Evolutionary conservation across 2,888 invertebrate genomes (phyloP), one percentile per base, ranked within the genome.

Genomic region (Leptopterna dolabrata): DNA sequence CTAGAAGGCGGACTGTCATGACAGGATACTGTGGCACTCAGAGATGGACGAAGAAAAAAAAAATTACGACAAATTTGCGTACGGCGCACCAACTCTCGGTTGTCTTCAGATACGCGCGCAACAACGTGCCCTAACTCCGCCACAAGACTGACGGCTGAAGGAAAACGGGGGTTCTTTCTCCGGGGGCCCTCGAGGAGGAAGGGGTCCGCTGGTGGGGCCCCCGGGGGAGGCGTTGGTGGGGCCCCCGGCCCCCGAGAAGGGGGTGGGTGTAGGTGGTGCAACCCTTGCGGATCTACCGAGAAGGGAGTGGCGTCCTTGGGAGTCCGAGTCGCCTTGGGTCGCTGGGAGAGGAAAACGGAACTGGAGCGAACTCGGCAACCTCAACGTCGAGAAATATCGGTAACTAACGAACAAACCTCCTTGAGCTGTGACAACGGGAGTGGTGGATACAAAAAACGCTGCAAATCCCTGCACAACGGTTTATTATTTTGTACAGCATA

Each of bases 71-170:
- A 24, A 19, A 19, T 63, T 24, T 43, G 47, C 81, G 81, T 73
- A 43, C 85, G 85, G 55, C 85, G 85, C 85, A 85, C 85, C 85
- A 85, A 85, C 71, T 45, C 76, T 73, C 85, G 45, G 73, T 47
- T n/a, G 55, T 43, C 47, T 19, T 73, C 51, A 27, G 63, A 19
- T 16, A 43, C 51, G 71, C 85, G 85, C 43, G 73, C 24, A 41
- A 30, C n/a, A 63, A 76, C 85, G 73, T 85, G 71, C 36, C 85
- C 85, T 85, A 85, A 73, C 47, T 85, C 85, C 85, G 73, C 85
- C 85, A 85, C 85, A 85, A 85, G 85, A 85, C 85, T 85, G 85
- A 85, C 73, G 85, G 43, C 71, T n/a, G 24, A 30, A 24, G 14
- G 36, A 19, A n/a, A 51, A 82, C 30, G 36, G 83, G 70, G 70